phyloP scores from a whole-genome alignment of 2,797 vertebrate species.

The Podargus strigoides region DNA sequence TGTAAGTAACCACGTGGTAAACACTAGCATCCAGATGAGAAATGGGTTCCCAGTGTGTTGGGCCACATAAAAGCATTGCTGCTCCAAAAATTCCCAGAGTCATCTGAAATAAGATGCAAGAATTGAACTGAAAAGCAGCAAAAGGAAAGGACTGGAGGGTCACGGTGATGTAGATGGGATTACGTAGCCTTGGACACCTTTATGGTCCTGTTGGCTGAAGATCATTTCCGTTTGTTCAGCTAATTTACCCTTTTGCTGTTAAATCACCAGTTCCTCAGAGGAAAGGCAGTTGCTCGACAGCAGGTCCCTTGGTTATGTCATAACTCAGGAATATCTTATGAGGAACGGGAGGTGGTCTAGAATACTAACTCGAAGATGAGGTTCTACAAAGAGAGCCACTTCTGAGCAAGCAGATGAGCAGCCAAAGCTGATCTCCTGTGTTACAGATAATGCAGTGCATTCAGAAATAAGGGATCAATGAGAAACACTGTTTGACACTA shows the following conservation, averaged over 20 bases:
- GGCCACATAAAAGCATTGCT: background rate
- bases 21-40: background rate
- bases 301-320: background rate
- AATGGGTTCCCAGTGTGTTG: background rate
- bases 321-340: background rate
- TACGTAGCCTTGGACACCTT: background rate
- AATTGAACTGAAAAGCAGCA: background rate
- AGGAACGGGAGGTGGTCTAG: background rate
- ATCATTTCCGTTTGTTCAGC: background rate
- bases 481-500: background rate
- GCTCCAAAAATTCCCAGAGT: background rate
- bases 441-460: background rate
- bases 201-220: background rate
- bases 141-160: background rate
- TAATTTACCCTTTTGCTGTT: background rate
- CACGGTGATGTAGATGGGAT: fast-evolving
- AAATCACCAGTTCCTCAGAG: background rate
- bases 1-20: background rate
- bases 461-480: background rate
- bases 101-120: background rate
- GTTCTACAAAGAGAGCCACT: background rate
- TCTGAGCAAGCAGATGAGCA: background rate
- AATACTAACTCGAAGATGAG: background rate
- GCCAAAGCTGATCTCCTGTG: background rate
- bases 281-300: background rate